These are phyloP conservation scores for Lissonota sp. DNA, from an alignment of 2,888 invertebrate species.

Conservation along the genomic window DNA sequence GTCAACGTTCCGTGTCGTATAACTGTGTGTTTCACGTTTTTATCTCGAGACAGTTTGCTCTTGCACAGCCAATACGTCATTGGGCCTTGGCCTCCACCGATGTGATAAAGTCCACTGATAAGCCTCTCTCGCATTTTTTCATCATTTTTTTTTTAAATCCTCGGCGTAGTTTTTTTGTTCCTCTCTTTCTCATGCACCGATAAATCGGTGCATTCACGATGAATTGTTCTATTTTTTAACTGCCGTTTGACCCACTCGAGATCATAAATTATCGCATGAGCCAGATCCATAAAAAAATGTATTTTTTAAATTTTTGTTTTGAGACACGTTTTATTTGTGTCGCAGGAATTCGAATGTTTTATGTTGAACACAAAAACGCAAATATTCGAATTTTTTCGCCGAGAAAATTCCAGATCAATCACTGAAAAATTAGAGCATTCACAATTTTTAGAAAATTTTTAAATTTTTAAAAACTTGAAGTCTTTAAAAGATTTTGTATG, in stretches of 20 bases:
- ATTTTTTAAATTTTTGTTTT: too few relatives aligned
- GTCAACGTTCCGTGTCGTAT: too few relatives aligned
- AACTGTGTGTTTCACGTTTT: constrained; percentile 2
- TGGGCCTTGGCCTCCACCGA: constrained; percentile 74
- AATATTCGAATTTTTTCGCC: too few relatives aligned
- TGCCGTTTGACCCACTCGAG: constrained; percentile 72
- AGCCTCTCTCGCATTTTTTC: constrained; percentile 53
- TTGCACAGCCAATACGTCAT: constrained; percentile 63
- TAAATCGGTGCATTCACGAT: not conserved
- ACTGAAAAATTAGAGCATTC: too few relatives aligned
- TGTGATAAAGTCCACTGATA: constrained; percentile 73
- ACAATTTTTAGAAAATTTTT: too few relatives aligned
- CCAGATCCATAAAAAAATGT: too few relatives aligned
- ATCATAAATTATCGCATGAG: constrained; percentile 41
- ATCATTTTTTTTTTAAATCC: constrained; percentile 8
- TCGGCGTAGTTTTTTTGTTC: not conserved
- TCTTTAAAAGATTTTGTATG: too few relatives aligned
- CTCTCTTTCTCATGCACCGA: not conserved
- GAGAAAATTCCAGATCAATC: too few relatives aligned
- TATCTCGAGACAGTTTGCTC: constrained; percentile 58
- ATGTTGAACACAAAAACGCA: too few relatives aligned
- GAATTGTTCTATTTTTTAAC: constrained; percentile 52
- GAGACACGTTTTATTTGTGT: too few relatives aligned
- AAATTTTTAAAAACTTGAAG: too few relatives aligned
- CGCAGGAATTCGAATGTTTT: too few relatives aligned